A percentile compares a stretch with the other conserved stretches of the same genome.
These are phyloP conservation scores for Betta splendens DNA, from an alignment of 2,797 vertebrate species.

Conservation along the genomic window DNA sequence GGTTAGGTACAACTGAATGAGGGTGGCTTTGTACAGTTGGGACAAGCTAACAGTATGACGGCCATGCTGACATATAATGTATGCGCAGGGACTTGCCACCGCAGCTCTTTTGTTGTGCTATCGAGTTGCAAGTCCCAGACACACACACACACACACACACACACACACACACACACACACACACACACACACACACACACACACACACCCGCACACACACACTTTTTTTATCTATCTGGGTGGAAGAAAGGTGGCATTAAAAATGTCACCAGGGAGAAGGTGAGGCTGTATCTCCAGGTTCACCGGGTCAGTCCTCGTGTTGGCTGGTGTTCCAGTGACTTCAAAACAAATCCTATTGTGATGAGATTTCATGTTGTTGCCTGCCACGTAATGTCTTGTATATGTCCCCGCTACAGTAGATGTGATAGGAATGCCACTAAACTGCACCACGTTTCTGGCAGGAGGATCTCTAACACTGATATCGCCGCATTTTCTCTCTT, in stretches of 20 bases:
- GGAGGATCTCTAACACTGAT: constrained; percentile 34
- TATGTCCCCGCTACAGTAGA: constrained; percentile 18
- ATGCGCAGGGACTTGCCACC: constrained; percentile 79
- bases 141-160: constrained; percentile 47
- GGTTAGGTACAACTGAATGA: constrained; percentile 82
- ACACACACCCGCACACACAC: too few relatives aligned
- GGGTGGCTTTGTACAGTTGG: constrained; percentile 85
- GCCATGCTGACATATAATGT: constrained; percentile 84
- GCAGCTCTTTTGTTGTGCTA: constrained; percentile 84
- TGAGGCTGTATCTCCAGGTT: constrained; percentile 75
- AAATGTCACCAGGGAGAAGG: constrained; percentile 77
- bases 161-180: constrained; percentile 52
- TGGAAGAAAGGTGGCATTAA: constrained; percentile 83
- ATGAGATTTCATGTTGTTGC: constrained; percentile 77
- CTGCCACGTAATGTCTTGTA: constrained; percentile 45
- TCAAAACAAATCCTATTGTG: constrained; percentile 76
- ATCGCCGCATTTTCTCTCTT: background rate
- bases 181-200: constrained; percentile 61
- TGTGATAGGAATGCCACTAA: constrained; percentile 53
- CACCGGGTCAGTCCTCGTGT: constrained; percentile 79
- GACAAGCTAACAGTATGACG: constrained; percentile 83
- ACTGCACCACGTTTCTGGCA: constrained; percentile 41
- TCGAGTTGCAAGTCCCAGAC: constrained; percentile 81
- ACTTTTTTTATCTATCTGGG: constrained; percentile 54
- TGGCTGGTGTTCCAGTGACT: constrained; percentile 71